Evolutionary conservation across 2,113 vertebrate genomes (phyloP).

Genomic region (Pelmatolapia mariae): DNA sequence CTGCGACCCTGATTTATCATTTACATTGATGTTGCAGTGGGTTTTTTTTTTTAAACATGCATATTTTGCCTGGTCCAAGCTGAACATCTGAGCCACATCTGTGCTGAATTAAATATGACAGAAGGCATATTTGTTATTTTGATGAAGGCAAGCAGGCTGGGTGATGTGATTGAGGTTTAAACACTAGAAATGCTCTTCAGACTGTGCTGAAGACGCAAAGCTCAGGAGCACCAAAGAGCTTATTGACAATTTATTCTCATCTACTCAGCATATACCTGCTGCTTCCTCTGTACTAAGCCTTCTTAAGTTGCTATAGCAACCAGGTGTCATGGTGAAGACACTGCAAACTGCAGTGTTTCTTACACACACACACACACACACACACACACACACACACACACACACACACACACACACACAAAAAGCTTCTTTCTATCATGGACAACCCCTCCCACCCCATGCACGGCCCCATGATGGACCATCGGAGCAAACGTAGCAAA

Average conservation of each 20-base stretch:
- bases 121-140: neutral
- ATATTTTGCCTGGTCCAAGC: neutral
- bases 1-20: neutral
- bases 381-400: no score
- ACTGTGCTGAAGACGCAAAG: neutral
- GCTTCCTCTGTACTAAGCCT: neutral
- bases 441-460: no score
- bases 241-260: slow-evolving; percentile 27
- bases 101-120: neutral
- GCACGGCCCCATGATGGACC: no score
- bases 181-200: neutral
- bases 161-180: neutral
- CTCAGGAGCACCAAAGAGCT: neutral
- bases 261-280: neutral
- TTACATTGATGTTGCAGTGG: neutral
- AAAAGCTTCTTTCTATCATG: no score
- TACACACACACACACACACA: neutral
- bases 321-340: neutral
- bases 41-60: fast-evolving
- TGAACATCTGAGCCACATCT: neutral
- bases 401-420: neutral
- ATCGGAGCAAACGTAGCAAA: no score
- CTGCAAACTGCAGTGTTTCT: neutral
- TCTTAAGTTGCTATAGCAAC: slow-evolving; percentile 34
- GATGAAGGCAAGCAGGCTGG: neutral